Percentiles rank a stretch among this genome's conserved stretches.
Conservation (phyloP, 2,888 invertebrate genomes). For the Agrypnus murinus region DNA sequence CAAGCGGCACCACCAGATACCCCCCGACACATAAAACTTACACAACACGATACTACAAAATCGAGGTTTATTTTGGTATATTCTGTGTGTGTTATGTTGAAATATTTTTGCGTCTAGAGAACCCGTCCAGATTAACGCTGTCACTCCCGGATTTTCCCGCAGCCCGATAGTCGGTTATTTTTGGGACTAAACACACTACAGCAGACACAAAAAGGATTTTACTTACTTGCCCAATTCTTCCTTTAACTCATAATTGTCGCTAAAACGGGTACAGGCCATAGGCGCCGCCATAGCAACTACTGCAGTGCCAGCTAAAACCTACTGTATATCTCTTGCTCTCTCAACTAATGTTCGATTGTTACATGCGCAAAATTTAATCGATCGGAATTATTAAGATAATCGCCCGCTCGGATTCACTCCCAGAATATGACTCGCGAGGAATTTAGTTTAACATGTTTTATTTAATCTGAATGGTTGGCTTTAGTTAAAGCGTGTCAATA, state of each 20-base stretch:
- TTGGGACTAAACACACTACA: slow-evolving; percentile 48
- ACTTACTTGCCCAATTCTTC: slow-evolving; percentile 99
- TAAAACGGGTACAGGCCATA: slow-evolving; percentile 96
- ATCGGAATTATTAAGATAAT: slow-evolving; percentile 35
- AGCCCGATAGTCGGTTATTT: slow-evolving; percentile 39
- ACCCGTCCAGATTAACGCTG: slow-evolving; percentile 61
- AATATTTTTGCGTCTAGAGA: slow-evolving; percentile 60
- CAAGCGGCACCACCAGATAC: slow-evolving; percentile 36
- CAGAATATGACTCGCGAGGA: too few relatives aligned
- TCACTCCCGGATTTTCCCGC: slow-evolving; percentile 55
- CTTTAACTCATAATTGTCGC: slow-evolving; percentile 99
- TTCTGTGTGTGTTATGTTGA: slow-evolving; percentile 59
- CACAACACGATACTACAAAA: slow-evolving; percentile 56
- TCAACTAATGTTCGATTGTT: slow-evolving; percentile 55
- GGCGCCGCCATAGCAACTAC: slow-evolving; percentile 85
- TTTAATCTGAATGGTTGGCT: too few relatives aligned
- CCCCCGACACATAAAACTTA: slow-evolving; percentile 45
- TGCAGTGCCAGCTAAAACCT: slow-evolving; percentile 65
- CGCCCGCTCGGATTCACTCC: neutral
- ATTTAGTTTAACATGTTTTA: too few relatives aligned
- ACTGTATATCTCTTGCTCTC: slow-evolving; percentile 63
- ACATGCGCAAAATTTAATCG: slow-evolving; percentile 50
- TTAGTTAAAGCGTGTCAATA: neutral
- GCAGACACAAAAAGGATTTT: slow-evolving; percentile 56
- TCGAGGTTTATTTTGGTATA: slow-evolving; percentile 63